Evolutionary conservation across 2,113 vertebrate genomes (phyloP).

Genomic region (Meles meles): DNA sequence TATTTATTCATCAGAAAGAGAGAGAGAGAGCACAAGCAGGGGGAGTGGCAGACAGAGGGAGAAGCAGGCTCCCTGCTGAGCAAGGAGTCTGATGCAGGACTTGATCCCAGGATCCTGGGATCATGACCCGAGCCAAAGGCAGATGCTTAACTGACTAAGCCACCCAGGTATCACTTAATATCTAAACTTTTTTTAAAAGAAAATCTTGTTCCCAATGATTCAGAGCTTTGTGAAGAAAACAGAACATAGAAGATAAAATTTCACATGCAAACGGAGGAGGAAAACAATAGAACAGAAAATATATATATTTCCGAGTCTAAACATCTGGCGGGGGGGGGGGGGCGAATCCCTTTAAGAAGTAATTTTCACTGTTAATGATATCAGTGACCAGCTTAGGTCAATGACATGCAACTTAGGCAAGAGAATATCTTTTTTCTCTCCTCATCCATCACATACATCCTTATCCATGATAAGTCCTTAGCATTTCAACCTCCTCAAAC

Average conservation of each 20-base stretch:
- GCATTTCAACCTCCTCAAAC: neutral
- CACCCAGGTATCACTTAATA: neutral
- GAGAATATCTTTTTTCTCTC: neutral
- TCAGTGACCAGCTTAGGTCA: neutral
- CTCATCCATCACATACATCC: neutral
- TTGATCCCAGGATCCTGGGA: too few species aligned
- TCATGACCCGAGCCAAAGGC: too few species aligned
- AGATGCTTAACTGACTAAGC: too few species aligned
- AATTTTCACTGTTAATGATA: neutral
- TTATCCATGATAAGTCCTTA: neutral
- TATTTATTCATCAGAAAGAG: too few species aligned
- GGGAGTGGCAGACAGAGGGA: too few species aligned
- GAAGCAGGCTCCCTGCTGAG: too few species aligned
- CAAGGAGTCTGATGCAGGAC: too few species aligned
- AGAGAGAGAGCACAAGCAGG: too few species aligned
- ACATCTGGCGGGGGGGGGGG: neutral
- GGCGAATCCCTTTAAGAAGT: neutral
- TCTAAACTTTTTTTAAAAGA: neutral
- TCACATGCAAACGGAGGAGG: neutral
- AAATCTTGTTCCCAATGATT: neutral
- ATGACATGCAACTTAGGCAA: neutral
- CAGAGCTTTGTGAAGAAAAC: neutral
- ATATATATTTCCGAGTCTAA: neutral
- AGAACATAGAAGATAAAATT: neutral
- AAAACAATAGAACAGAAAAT: neutral